These are phyloP conservation scores for Elymnias hypermnestra DNA, from an alignment of 1,140 invertebrate genomes.

Conservation along the genomic window DNA sequence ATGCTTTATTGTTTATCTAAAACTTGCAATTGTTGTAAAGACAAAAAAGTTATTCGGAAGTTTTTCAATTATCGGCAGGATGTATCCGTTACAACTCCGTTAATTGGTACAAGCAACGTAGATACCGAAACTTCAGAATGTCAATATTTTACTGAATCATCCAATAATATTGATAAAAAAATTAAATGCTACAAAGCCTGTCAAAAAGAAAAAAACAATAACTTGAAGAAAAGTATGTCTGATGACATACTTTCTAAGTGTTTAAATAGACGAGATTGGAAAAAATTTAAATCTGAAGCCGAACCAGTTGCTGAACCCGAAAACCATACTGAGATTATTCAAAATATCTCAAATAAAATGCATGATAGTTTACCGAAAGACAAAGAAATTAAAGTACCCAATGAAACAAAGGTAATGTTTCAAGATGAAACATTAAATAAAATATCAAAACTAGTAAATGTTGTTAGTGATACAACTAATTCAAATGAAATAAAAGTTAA, in stretches of 20 bases:
- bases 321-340: slow-evolving; percentile 4
- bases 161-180: slow-evolving; percentile 45
- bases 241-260: slow-evolving; percentile 66
- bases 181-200: slow-evolving; percentile 57
- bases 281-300: slow-evolving; percentile 34
- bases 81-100: slow-evolving; percentile 50
- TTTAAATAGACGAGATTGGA: slow-evolving; percentile 54
- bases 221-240: slow-evolving; percentile 43
- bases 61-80: slow-evolving; percentile 53
- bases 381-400: slow-evolving; percentile 8
- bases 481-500: slow-evolving; percentile 11
- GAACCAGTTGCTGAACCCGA: slow-evolving; percentile 30
- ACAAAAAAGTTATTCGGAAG: slow-evolving; percentile 39
- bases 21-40: slow-evolving; percentile 33
- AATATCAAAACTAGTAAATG: slow-evolving; percentile 12
- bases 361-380: slow-evolving; percentile 4
- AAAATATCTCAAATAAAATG: slow-evolving; percentile 8
- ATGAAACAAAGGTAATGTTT: slow-evolving; percentile 35
- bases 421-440: slow-evolving; percentile 31
- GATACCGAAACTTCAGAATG: slow-evolving; percentile 51
- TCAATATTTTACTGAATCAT: slow-evolving; percentile 45
- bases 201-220: slow-evolving; percentile 38
- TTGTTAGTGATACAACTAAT: slow-evolving; percentile 15
- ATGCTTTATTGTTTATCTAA: slow-evolving; percentile 40
- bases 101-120: slow-evolving; percentile 49